Evolutionary conservation across 2,113 vertebrate genomes (phyloP), one percentile per base, ranked within the genome.

Genomic region (Tichodroma muraria): DNA sequence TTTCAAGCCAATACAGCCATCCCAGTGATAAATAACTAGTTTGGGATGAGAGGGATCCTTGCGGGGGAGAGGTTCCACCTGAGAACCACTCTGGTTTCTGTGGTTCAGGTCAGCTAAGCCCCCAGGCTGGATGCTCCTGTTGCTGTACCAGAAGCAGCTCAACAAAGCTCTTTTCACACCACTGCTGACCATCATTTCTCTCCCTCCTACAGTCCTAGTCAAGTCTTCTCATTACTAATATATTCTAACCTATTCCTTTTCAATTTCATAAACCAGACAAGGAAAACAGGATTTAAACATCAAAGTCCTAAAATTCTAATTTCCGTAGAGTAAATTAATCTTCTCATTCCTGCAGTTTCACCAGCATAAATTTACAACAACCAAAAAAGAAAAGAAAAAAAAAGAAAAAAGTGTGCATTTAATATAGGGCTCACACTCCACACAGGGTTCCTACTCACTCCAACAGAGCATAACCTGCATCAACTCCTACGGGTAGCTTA

Each of bases 271-370:
- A 91, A 88, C 52, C 75, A 80, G 75, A 94, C n/a, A 85, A 92
- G 79, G 80, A 93, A 78, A 93, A 92, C 42, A 84, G 81, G 82
- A 88, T 91, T 95, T 90, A 89, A 94, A 83, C n/a, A 83, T 61
- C 69, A 33, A 91, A 96, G 89, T 68, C 45, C 57, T 68, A 70
- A 83, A 87, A 91, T 83, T 79, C 84, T 87, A 17, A 77, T 90
- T 94, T 96, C 82, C 5, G 0, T 37, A 31, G 54, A 89, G 69
- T 56, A 89, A 89, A 93, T 91, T 78, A 71, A 61, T 88, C 68
- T 82, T 79, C 60, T 69, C 63, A 40, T 83, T 93, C 71, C 78
- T 90, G 59, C 40, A 82, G 70, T 37, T 94, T 69, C 86, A 52
- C 70, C 45, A 78, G 80, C 30, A 78, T 50, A 79, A 89, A 80